phyloP scores from a whole-genome alignment of 1,140 invertebrate genomes.

The Battus philenor region DNA sequence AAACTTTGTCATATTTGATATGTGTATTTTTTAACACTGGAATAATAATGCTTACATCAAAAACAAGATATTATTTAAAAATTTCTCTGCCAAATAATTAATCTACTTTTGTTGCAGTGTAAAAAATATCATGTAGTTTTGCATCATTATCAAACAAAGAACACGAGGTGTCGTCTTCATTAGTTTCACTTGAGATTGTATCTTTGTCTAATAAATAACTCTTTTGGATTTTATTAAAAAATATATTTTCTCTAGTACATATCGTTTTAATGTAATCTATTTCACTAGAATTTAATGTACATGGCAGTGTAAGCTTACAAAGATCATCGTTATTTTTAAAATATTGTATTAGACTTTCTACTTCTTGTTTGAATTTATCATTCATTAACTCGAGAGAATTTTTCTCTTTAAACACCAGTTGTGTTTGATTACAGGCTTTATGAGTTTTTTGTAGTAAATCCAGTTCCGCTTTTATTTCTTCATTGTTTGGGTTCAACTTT shows the following conservation, averaged over 20 bases:
- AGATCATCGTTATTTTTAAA: slow-evolving; percentile 56
- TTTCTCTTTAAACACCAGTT: slow-evolving; percentile 21
- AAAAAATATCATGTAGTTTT: neutral
- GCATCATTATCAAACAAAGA: too few relatives aligned
- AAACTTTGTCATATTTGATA: too few relatives aligned
- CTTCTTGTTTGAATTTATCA: slow-evolving; percentile 57
- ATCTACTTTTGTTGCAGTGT: neutral
- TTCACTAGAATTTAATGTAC: slow-evolving; percentile 43
- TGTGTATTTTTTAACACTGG: too few relatives aligned
- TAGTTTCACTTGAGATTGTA: neutral
- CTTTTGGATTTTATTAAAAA: slow-evolving; percentile 38
- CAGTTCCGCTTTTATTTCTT: slow-evolving; percentile 43
- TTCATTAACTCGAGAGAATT: slow-evolving; percentile 21
- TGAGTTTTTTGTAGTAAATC: slow-evolving; percentile 33
- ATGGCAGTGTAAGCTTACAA: slow-evolving; percentile 43
- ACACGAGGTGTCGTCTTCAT: too few relatives aligned
- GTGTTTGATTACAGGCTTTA: slow-evolving; percentile 30
- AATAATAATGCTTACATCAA: neutral
- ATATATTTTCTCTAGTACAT: slow-evolving; percentile 53
- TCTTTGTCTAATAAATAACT: slow-evolving; percentile 36
- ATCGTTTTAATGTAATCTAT: slow-evolving; percentile 51
- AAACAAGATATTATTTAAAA: neutral
- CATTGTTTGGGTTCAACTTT: slow-evolving; percentile 34
- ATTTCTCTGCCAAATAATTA: neutral
- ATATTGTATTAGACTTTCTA: slow-evolving; percentile 47